Percentiles rank a stretch among this genome's conserved stretches.
phyloP scores from a whole-genome alignment of 2,797 vertebrate genomes.

The Anguilla pacifica region DNA sequence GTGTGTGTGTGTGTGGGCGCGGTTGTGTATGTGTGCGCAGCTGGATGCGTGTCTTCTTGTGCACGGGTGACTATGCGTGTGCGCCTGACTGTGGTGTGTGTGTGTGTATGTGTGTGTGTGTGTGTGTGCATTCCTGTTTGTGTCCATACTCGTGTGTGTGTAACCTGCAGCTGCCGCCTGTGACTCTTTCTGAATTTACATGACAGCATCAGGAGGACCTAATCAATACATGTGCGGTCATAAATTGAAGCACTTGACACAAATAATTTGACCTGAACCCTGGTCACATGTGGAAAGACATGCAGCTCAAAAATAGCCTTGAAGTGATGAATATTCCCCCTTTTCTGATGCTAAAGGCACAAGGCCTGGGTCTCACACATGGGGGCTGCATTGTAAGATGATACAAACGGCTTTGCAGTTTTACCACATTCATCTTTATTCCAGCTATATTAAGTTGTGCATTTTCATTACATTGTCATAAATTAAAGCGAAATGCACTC shows the following conservation, averaged over 20 bases:
- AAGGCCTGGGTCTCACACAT: background rate
- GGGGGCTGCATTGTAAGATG: background rate
- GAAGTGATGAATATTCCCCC: slow-evolving; percentile 31
- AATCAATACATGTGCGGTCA: slow-evolving; percentile 68
- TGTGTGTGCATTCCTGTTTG: background rate
- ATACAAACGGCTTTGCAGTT: background rate
- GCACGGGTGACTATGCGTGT: background rate
- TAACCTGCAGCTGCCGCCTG: slow-evolving; percentile 45
- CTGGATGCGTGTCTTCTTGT: slow-evolving; percentile 8
- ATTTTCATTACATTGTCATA: background rate
- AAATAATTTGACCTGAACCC: slow-evolving; percentile 64
- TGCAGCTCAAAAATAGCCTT: slow-evolving; percentile 47
- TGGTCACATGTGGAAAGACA: slow-evolving; percentile 47
- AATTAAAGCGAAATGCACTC: background rate
- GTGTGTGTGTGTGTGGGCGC: slow-evolving; percentile 6
- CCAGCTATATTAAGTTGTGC: background rate
- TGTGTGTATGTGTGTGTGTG: slow-evolving; percentile 5
- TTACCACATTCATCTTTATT: background rate
- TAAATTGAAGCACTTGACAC: slow-evolving; percentile 67
- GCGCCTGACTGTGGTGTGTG: background rate
- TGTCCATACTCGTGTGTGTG: slow-evolving; percentile 18
- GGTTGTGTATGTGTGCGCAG: background rate
- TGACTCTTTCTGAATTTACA: slow-evolving; percentile 66
- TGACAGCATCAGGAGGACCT: slow-evolving; percentile 60
- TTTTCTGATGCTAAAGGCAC: background rate